phyloP scores from a whole-genome alignment of 2,888 invertebrate species.

The Dryococelus australis region DNA sequence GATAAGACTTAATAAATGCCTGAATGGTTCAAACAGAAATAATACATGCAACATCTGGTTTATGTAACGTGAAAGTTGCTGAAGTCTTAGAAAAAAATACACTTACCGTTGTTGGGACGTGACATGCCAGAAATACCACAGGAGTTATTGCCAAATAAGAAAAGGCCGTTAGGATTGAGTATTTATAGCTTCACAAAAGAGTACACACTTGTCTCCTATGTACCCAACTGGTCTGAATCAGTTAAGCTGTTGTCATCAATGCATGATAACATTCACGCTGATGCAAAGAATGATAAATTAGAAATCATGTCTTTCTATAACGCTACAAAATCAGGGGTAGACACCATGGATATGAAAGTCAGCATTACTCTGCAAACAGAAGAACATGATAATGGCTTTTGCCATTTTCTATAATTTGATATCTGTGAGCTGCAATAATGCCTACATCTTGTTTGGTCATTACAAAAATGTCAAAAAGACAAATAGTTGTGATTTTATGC shows the following conservation, averaged over 20 bases:
- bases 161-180: not conserved
- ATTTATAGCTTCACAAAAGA: too few species aligned
- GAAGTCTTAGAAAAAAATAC: conserved; percentile 41
- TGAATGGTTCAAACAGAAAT: conserved; percentile 47
- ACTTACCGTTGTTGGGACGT: conserved; percentile 48
- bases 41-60: conserved; percentile 51
- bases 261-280: not conserved
- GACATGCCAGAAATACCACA: conserved; percentile 45
- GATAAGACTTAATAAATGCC: conserved; percentile 40
- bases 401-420: not conserved
- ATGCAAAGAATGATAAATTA: not conserved
- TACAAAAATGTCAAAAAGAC: not conserved
- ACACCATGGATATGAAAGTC: too few species aligned
- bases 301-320: conserved; percentile 7
- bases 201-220: too few species aligned
- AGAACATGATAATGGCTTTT: too few species aligned
- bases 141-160: conserved; percentile 32
- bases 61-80: conserved; percentile 45
- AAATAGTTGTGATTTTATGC: not conserved
- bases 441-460: not conserved
- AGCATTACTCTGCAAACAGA: too few species aligned
- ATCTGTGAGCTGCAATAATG: not conserved
- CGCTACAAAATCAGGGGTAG: not conserved
- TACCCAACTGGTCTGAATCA: too few species aligned
- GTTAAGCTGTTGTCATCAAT: too few species aligned